A percentile compares a stretch with the other conserved stretches of the same genome.
These are phyloP conservation scores for Peromyscus nudipes DNA, from an alignment of 2,797 vertebrate genomes.

Conservation along the genomic window DNA sequence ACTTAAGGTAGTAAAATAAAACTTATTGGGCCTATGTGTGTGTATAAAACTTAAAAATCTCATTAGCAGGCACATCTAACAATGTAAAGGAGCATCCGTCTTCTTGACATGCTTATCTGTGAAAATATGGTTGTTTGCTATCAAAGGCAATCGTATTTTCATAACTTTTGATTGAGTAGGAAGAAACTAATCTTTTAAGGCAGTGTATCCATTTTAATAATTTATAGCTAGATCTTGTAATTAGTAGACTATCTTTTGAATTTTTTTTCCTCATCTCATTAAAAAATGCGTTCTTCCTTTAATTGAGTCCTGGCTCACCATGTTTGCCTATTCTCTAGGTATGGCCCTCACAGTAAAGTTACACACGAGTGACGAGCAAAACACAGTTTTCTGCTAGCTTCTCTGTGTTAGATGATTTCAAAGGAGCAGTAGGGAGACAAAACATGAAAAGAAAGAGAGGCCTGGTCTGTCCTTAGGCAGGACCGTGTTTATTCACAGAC, in stretches of 20 bases:
- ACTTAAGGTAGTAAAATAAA: background rate
- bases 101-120: conserved; percentile 8
- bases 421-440: too few relatives aligned
- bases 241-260: background rate
- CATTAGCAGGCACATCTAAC: background rate
- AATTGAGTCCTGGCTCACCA: background rate
- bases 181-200: conserved; percentile 7
- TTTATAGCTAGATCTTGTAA: background rate
- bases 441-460: background rate
- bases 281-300: conserved; percentile 19
- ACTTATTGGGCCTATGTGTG: background rate
- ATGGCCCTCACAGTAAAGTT: background rate
- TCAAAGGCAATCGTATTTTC: conserved; percentile 42
- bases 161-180: conserved; percentile 40
- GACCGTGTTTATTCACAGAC: background rate
- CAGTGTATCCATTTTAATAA: conserved; percentile 6
- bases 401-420: background rate
- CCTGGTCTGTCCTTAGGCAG: background rate
- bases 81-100: background rate
- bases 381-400: background rate
- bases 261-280: conserved; percentile 5
- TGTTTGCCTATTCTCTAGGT: conserved; percentile 17
- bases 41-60: conserved; percentile 43
- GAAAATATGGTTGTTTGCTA: conserved; percentile 21
- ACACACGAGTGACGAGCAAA: background rate